Conservation (phyloP, 2,888 invertebrate genomes). For the Koerneria pararmatus region DNA sequence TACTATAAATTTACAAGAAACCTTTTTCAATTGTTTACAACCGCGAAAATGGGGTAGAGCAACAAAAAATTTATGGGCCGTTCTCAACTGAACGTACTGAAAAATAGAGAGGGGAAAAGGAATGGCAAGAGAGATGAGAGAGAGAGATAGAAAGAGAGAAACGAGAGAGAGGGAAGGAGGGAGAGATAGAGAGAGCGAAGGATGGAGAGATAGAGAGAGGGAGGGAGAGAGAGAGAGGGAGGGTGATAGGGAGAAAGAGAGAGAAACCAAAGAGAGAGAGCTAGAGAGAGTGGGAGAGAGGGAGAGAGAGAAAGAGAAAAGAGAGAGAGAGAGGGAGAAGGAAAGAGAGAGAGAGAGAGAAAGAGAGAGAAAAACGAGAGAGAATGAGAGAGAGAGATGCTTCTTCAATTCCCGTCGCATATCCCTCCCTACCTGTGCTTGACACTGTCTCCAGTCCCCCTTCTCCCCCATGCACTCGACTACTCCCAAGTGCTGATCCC, state of each 20-base stretch:
- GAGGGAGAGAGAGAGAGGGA: constrained; percentile 1
- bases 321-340: constrained; percentile 4
- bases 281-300: neutral
- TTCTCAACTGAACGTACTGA: neutral
- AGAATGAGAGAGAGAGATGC: neutral
- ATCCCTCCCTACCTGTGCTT: constrained; percentile 31
- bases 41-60: no score
- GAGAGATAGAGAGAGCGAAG: neutral
- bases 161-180: neutral
- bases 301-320: neutral
- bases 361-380: neutral
- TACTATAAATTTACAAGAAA: no score
- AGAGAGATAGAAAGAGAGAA: constrained; percentile 11
- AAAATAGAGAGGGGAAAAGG: neutral
- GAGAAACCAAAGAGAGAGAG: no score
- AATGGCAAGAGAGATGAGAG: neutral
- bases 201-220: constrained; percentile 13
- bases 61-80: no score
- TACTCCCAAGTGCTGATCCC: constrained; percentile 46
- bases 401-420: neutral
- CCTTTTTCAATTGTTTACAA: no score
- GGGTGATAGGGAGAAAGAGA: neutral
- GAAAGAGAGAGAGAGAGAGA: constrained; percentile 5
- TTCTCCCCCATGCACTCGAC: constrained; percentile 53
- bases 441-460: constrained; percentile 53